phyloP scores from a whole-genome alignment of 2,888 invertebrate genomes.

The Monochamus alternatus region DNA sequence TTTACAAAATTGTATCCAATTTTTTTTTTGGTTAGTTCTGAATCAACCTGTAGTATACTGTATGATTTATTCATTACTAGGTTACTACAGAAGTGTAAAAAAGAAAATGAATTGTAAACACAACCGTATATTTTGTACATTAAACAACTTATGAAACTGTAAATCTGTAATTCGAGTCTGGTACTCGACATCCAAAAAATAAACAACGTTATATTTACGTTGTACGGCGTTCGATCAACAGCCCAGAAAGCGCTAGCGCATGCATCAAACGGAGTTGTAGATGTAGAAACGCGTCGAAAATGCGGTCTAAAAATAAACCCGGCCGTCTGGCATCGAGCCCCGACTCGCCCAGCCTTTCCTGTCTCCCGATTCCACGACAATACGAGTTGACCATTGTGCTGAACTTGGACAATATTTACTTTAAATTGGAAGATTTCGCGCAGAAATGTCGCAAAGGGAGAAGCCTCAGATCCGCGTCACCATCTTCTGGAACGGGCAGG shows the following conservation, averaged over 20 bases:
- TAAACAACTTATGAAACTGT: neutral
- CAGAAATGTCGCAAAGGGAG: conserved; percentile 77
- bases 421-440: too few species aligned
- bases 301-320: conserved; percentile 30
- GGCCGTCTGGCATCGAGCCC: conserved; percentile 21
- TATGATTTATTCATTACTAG: too few species aligned
- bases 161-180: conserved; percentile 4
- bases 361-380: conserved; percentile 9
- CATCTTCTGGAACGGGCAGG: conserved; percentile 78
- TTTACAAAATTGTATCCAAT: too few species aligned
- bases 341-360: conserved; percentile 23
- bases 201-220: conserved; percentile 17
- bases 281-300: conserved; percentile 24
- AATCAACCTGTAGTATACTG: too few species aligned
- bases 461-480: conserved; percentile 80
- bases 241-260: conserved; percentile 2
- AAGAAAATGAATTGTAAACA: too few species aligned
- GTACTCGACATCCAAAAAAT: neutral
- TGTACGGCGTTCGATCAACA: conserved; percentile 12
- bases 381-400: neutral
- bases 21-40: too few species aligned
- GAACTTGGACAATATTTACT: neutral
- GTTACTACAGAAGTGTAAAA: too few species aligned
- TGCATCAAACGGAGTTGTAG: conserved; percentile 18
- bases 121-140: too few species aligned